Conservation (phyloP, 1,140 invertebrate genomes). For the Procambarus virginalis region DNA sequence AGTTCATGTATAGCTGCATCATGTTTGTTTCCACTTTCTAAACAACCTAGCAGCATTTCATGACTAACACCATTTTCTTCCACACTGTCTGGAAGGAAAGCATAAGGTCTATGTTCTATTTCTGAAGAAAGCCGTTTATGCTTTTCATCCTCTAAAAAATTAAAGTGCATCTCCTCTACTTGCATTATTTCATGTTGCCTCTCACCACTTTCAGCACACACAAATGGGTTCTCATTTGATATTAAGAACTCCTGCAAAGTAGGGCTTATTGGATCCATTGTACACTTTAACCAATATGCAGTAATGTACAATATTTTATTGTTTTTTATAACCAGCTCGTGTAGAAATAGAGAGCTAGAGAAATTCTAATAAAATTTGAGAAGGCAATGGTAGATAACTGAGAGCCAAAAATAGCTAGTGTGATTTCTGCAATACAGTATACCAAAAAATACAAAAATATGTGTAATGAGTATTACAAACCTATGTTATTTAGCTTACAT, state of each 20-base stretch:
- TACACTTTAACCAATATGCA: background rate
- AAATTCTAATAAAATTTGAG: background rate
- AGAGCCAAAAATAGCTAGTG: background rate
- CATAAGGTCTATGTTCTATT: background rate
- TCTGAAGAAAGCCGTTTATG: background rate
- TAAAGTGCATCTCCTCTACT: background rate
- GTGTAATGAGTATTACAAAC: background rate
- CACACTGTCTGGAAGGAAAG: background rate
- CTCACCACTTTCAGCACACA: background rate
- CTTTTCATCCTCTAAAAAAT: slow-evolving; percentile 4
- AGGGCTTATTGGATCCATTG: background rate
- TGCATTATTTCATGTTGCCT: background rate
- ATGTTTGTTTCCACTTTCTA: background rate
- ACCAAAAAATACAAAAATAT: too few species aligned
- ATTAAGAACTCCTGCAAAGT: background rate
- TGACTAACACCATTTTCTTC: background rate
- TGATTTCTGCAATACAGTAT: too few species aligned
- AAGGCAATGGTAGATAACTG: background rate
- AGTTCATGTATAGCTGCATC: background rate
- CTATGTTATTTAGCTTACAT: background rate
- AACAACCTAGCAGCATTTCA: background rate
- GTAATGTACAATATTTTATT: background rate
- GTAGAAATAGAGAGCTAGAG: background rate
- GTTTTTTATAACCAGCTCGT: background rate
- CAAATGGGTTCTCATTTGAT: background rate